phyloP scores from a whole-genome alignment of 1,140 invertebrate genomes.

The Rhagoletis zephyria region DNA sequence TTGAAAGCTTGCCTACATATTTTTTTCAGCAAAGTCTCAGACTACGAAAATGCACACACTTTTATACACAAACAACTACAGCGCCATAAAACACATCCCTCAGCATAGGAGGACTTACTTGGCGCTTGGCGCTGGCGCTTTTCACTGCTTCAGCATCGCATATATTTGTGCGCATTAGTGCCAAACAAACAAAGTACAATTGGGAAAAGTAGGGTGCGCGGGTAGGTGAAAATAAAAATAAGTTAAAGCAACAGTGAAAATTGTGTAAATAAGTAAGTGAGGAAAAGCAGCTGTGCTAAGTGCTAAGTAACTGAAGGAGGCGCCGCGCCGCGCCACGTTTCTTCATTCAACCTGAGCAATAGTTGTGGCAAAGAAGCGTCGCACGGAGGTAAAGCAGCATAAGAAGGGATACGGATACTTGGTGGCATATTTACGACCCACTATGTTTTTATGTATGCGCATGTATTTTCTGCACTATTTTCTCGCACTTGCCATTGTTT shows the following conservation, averaged over 20 bases:
- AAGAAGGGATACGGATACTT: constrained; percentile 12
- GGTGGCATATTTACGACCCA: constrained; percentile 11
- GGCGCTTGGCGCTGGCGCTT: not conserved
- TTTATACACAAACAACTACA: not conserved
- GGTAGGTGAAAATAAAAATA: not conserved
- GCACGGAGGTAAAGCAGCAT: not conserved
- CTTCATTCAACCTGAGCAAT: not conserved
- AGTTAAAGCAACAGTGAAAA: constrained; percentile 19
- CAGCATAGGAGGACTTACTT: not conserved
- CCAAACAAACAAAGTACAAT: not conserved
- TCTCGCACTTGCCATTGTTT: not conserved
- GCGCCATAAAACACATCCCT: not conserved
- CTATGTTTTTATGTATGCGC: not conserved
- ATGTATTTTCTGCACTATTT: not conserved
- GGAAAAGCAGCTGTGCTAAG: constrained; percentile 16
- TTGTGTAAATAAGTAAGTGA: constrained; percentile 30
- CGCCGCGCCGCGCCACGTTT: not conserved
- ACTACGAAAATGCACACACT: not conserved
- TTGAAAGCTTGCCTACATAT: constrained; percentile 8
- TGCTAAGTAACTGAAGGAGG: not conserved
- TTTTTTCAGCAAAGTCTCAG: not conserved
- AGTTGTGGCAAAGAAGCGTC: not conserved
- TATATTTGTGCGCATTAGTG: not conserved
- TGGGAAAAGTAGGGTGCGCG: not conserved
- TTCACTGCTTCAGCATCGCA: not conserved